Evolutionary conservation across 1,140 invertebrate species (phyloP), one percentile per base, ranked within the genome.

Genomic region (Zaprionus gabonicus): DNA sequence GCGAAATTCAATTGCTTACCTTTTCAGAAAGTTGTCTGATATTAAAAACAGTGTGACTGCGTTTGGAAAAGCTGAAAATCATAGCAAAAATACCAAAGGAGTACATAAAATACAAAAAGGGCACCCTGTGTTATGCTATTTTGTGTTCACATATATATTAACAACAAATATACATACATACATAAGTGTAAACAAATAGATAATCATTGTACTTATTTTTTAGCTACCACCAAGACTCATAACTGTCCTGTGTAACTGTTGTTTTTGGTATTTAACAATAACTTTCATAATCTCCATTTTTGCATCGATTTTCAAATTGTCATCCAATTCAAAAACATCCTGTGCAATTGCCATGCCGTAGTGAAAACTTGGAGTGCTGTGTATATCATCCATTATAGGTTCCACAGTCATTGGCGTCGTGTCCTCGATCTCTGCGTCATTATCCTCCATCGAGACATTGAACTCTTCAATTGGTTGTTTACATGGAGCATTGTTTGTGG

Each of bases 331-430:
- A 28, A 66, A 78, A 20, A 78, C 64, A 46, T 55, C 73, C 17
- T 76, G 73, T 20, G 74, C 62, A 72, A 78, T 25, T 25, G 82
- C 82, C 82, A 85, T 85, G 38, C 73, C 73, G 55, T 65, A 76
- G 46, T 76, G 73, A 20, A 76, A 76, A 34, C 69, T 76, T 1
- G 73, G 68, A 1, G 73, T 65, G 23, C 55, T 71, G 9, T 65
- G 60, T 10, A 36, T 44, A 5, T 66, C 69, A 5, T 76, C 73
- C 34, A 71, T 66, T 13, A 60, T 17, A 4, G 73, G 68, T 25
- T 76, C 73, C 12, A 71, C 36, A 17, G 44, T 13, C 12, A 76
- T 71, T n/a, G 73, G 68, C 13, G 68, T 65, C 28, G 44, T 71
- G 10, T 76, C 73, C 17, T 76, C 73, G 36, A 76, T 41, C 44